These are phyloP conservation scores for Paralvinella palmiformis DNA, from an alignment of 1,140 invertebrate species.

Conservation along the genomic window DNA sequence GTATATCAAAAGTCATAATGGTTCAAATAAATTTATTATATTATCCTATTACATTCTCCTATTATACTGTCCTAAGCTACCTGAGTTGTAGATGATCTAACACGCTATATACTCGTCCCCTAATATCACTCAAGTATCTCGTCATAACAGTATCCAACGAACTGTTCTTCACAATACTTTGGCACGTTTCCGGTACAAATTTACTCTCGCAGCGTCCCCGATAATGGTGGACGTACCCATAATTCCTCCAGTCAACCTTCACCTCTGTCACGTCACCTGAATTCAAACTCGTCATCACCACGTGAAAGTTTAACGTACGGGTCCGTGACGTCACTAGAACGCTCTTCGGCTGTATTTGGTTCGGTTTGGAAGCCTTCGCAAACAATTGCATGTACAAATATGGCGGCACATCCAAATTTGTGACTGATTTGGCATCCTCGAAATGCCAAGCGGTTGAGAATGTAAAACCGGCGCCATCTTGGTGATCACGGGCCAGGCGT, in stretches of 20 bases:
- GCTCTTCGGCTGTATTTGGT: conserved; percentile 1
- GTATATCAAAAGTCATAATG: no score
- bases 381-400: conserved; percentile 9
- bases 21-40: no score
- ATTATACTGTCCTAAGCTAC: no score
- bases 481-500: neutral
- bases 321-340: neutral
- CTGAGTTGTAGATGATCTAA: no score
- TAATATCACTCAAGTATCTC: no score
- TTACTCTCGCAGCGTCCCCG: neutral
- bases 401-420: neutral
- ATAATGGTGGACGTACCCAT: conserved; percentile 3
- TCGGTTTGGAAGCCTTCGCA: neutral
- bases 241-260: neutral
- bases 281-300: neutral
- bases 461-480: neutral
- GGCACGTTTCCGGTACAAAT: neutral
- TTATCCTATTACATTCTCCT: no score
- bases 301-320: conserved; percentile 2
- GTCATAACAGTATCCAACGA: no score
- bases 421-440: neutral
- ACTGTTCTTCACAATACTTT: no score
- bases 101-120: no score
- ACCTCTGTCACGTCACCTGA: neutral
- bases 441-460: conserved; percentile 5